Evolutionary conservation across 2,797 vertebrate species (phyloP), one percentile per base, ranked within the genome.

Genomic region (Antennarius maculatus): DNA sequence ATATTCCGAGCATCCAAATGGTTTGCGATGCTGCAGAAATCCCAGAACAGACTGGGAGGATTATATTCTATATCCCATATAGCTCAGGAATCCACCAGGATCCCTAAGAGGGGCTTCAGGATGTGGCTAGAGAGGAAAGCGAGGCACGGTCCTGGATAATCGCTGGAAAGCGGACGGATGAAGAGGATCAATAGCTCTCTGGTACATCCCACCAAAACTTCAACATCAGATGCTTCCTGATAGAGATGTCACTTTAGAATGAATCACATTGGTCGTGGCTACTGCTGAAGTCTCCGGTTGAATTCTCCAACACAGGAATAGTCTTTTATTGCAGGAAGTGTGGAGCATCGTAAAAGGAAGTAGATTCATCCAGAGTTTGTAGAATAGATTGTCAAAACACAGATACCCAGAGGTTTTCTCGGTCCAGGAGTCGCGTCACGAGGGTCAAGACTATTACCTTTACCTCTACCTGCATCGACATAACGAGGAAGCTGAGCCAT

Each of bases 131-230:
- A 16, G 71, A 15, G 55, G 61, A 55, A 63, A 17, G 49, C 13
- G 28, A 3, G 5, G 56, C 62, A 41, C 47, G 7, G 43, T 68
- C 23, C 57, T 46, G 28, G 66, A 65, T 75, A 50, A 74, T 46
- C 1, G 39, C 66, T 60, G 47, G 49, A 69, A 70, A 54, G 57
- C 49, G 42, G 54, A 65, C 10, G 31, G 69, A 68, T 64, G 37
- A 47, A 66, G 15, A 14, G 50, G 65, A 76, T 80, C 64, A 76
- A 29, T 28, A 61, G 39, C 56, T 72, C 41, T 62, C n/a, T 27
- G 39, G 54, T 46, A 66, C 6, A 16, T 66, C 48, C 56, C 54
- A 69, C 43, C 7, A 53, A 66, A 47, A 61, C 55, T 6, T 17
- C 7, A 15, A 15, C 37, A 3, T 46, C 16, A 18, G 34, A 53